phyloP scores from a whole-genome alignment of 2,797 vertebrate genomes.

The Amblyraja radiata region DNA sequence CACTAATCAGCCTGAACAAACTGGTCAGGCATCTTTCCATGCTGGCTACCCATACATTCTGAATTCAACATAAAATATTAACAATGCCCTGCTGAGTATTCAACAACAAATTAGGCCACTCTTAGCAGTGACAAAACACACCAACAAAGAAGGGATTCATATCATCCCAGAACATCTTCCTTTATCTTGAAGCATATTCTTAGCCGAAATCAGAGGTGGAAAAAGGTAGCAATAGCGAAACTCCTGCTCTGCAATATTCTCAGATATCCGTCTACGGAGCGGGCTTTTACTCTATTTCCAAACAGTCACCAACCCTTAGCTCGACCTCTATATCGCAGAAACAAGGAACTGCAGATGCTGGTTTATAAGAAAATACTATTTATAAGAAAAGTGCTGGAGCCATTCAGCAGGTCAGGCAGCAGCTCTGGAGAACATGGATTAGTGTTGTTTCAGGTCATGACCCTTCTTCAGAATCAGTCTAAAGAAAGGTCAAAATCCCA shows the following conservation, averaged over 20 bases:
- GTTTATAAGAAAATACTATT: too few relatives aligned
- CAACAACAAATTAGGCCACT: neutral
- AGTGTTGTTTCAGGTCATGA: too few relatives aligned
- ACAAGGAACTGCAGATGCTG: too few relatives aligned
- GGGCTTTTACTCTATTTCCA: too few relatives aligned
- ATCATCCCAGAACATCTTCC: neutral
- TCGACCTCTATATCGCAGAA: too few relatives aligned
- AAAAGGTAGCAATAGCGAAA: neutral
- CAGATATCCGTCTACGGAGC: neutral
- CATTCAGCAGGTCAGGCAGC: too few relatives aligned
- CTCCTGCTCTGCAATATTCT: neutral
- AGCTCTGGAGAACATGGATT: too few relatives aligned
- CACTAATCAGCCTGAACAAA: conserved; percentile 10
- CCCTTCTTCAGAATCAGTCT: too few relatives aligned
- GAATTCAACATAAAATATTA: neutral
- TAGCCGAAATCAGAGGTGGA: neutral
- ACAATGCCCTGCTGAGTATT: neutral
- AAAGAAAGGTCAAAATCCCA: too few relatives aligned
- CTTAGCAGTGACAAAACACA: neutral
- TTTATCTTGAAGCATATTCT: neutral
- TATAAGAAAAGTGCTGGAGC: too few relatives aligned
- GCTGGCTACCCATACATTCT: neutral
- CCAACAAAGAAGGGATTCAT: neutral
- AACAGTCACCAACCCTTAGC: too few relatives aligned
- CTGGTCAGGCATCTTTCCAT: neutral